phyloP scores from a whole-genome alignment of 1,140 invertebrate species.

The Eciton burchellii region DNA sequence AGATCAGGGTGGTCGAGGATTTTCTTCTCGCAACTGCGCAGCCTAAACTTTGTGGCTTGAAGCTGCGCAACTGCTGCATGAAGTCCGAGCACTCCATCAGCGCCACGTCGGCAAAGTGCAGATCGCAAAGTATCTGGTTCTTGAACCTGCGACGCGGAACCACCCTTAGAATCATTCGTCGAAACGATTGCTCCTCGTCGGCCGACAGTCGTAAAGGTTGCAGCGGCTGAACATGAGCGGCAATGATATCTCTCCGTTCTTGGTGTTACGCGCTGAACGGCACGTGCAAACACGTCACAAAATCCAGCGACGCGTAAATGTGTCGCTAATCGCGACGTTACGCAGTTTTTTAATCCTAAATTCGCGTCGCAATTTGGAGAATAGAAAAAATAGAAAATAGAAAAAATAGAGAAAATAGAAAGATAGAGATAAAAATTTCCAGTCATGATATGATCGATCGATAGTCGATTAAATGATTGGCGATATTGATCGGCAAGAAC shows the following conservation, averaged over 20 bases:
- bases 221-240: background rate
- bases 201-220: background rate
- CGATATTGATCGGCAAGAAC: too few species aligned
- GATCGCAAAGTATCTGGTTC: slow-evolving; percentile 95
- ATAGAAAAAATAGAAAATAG: too few species aligned
- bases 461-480: too few species aligned
- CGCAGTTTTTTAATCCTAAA: background rate
- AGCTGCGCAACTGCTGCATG: slow-evolving; percentile 97
- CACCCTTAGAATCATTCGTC: background rate
- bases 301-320: background rate
- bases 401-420: too few species aligned
- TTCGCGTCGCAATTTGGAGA: background rate
- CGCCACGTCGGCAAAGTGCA: slow-evolving; percentile 97
- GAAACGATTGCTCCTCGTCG: background rate
- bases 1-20: slow-evolving; percentile 96
- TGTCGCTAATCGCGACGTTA: background rate
- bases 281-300: background rate
- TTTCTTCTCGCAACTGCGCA: slow-evolving; percentile 96
- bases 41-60: slow-evolving; percentile 97
- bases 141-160: slow-evolving; percentile 86
- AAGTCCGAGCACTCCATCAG: slow-evolving; percentile 98
- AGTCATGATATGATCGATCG: too few species aligned
- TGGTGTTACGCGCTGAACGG: background rate
- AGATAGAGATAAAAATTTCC: too few species aligned
- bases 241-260: background rate